Evolutionary conservation across 2,888 invertebrate species (phyloP), one percentile per base, ranked within the genome.

Genomic region (Vesta saturnalis): DNA sequence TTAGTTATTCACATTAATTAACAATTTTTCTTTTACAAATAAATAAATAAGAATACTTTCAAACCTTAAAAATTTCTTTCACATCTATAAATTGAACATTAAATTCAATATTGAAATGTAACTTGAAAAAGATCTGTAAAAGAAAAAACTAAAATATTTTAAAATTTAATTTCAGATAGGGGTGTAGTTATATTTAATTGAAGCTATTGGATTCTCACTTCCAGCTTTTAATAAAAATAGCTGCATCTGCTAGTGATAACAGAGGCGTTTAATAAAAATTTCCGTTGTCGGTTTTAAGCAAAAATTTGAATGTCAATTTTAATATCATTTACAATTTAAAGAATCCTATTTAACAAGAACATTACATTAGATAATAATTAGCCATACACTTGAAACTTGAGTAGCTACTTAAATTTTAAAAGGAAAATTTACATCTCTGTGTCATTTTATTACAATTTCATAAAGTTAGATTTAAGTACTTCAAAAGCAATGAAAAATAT

Each of bases 181-280:
- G 58, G 58, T 58, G 58, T 54, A 64, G 39, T 64, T 64, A n/a
- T 47, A 62, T 67, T 57, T 67, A 67, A 67, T 62, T 62, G 67
- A 62, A 67, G 52, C 62, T 67, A 67, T 67, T 49, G 46, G 39
- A 67, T 49, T 67, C 57, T 52, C 49, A 61, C 67, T 57, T 67
- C 49, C 43, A 58, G 46, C 39, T 61, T 67, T 62, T 62, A 67
- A 67, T 67, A 62, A 62, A 23, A 67, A 67, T 67, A 61, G 61
- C 67, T 67, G 61, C 67, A 67, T 62, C 67, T 67, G 67, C 58
- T 49, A 57, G 46, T 67, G 67, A 67, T 61, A 67, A 62, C 60
- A 18, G 19, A 21, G 15, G 55, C 52, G 39, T 67, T 67, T 67
- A 67, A 67, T 67, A 67, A 61, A 67, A 67, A 16, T 67, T 61